Evolutionary conservation across 2,113 vertebrate genomes (phyloP), one percentile per base, ranked within the genome.

Genomic region (Setophaga petechia): DNA sequence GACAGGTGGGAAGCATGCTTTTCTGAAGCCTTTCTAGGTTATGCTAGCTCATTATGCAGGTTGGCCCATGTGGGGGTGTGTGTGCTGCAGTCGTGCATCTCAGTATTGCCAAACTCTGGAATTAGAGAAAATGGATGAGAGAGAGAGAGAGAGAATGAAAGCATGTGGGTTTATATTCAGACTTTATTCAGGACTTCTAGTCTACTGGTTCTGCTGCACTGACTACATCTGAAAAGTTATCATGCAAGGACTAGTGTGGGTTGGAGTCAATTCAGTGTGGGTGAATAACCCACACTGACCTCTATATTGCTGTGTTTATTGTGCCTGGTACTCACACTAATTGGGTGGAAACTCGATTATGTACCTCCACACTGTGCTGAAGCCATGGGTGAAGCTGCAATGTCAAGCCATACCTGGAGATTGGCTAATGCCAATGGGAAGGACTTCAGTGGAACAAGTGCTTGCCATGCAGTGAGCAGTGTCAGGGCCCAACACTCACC

Each of bases 11-110:
- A 75, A 73, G 18, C 27, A 27, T 35, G 28, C 9, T 75, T 80
- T 63, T 14, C 14, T 90, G 62, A 80, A 89, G 13, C 33, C 13
- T 46, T 10, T 62, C 23, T 3, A 2, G 39, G 28, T 41, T 77
- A 44, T 92, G n/a, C 9, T 63, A 49, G 9, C 17, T 88, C 4
- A 39, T 73, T 33, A 5, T 33, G 24, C 22, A 58, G 62, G 17
- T 28, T 73, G 51, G 28, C 24, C 39, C 11, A 19, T 2, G 3
- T 8, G 1, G 15, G 6, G 1, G 2, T 52, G 22, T 0, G 0
- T 49, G 43, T 1, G 0, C 20, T 71, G 23, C 31, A 25, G 31
- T 57, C 0, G 0, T 1, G 4, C 24, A 15, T 23, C 31, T 76
- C 33, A 12, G 33, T 57, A 57, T 57, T 0, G 0, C 24, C 49